A percentile compares a stretch with the other conserved stretches of the same genome.
These are phyloP conservation scores for Psophia crepitans DNA, from an alignment of 2,113 vertebrate species.

Conservation along the genomic window DNA sequence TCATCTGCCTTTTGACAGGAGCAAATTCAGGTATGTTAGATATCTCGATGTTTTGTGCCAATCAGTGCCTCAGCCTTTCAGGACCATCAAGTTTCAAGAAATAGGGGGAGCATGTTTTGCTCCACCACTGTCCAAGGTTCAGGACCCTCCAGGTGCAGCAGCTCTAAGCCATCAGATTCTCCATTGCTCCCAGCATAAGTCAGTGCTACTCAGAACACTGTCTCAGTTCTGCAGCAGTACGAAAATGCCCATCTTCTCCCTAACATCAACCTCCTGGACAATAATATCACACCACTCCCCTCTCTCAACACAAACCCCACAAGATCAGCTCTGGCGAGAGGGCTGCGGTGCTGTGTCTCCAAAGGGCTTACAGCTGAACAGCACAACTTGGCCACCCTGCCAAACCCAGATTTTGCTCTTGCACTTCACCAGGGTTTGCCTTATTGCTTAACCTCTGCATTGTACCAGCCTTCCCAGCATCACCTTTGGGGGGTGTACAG, in stretches of 20 bases:
- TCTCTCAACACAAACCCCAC: background rate
- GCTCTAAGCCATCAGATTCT: background rate
- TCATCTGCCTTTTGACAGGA: background rate
- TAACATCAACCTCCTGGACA: background rate
- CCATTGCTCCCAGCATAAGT: background rate
- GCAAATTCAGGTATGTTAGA: background rate
- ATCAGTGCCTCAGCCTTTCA: background rate
- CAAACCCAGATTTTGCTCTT: background rate
- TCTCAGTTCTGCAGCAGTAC: background rate
- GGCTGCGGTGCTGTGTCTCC: background rate
- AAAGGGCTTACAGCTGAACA: background rate
- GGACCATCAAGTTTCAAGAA: background rate
- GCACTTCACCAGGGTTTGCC: background rate
- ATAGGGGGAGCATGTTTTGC: background rate
- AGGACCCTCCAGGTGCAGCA: background rate
- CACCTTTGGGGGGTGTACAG: no score
- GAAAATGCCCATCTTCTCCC: background rate
- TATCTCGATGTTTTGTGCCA: background rate
- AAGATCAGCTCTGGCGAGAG: background rate
- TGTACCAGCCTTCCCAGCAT: background rate
- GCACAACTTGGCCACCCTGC: background rate
- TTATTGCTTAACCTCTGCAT: background rate
- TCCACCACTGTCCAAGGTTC: background rate
- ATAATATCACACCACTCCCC: background rate
- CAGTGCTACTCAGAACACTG: background rate